Percentiles rank a stretch among this genome's conserved stretches.
Conservation (phyloP, 2,888 invertebrate genomes). For the Labia minor region DNA sequence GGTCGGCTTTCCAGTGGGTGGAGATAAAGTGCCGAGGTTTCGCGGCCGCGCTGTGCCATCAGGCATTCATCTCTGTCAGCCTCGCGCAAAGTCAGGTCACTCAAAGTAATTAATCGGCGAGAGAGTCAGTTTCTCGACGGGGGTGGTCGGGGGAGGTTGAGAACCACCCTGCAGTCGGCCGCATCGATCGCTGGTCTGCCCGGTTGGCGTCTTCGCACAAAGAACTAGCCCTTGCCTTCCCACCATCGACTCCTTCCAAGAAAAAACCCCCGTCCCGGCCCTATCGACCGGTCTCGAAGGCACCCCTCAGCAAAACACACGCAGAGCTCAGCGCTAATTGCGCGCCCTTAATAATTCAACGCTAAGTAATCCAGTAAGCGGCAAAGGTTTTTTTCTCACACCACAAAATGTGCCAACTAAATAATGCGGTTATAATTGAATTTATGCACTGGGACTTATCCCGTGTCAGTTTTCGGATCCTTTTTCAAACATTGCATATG, state of each 20-base stretch:
- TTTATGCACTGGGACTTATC: not conserved
- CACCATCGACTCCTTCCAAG: not conserved
- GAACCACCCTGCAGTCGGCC: not conserved
- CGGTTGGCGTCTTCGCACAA: slow-evolving; percentile 1
- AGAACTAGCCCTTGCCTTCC: not conserved
- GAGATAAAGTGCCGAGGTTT: slow-evolving; percentile 4
- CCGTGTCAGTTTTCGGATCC: no score
- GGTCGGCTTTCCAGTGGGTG: not conserved
- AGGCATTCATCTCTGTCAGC: slow-evolving; percentile 23
- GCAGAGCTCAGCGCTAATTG: not conserved
- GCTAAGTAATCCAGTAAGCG: slow-evolving; percentile 4
- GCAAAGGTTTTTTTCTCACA: not conserved
- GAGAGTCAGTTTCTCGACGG: slow-evolving; percentile 14
- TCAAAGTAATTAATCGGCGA: slow-evolving; percentile 23
- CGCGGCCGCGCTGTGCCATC: slow-evolving; percentile 18
- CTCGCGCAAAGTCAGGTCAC: slow-evolving; percentile 23
- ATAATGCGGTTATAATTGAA: not conserved
- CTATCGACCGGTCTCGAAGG: not conserved
- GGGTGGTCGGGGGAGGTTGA: not conserved
- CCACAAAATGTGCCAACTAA: not conserved
- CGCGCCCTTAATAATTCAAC: not conserved
- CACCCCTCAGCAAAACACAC: slow-evolving; percentile 1
- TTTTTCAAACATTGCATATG: no score
- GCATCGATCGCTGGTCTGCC: not conserved
- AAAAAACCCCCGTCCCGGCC: not conserved